Evolutionary conservation across 2,888 invertebrate genomes (phyloP), one percentile per base, ranked within the genome.

Genomic region (Brenthis daphne): DNA sequence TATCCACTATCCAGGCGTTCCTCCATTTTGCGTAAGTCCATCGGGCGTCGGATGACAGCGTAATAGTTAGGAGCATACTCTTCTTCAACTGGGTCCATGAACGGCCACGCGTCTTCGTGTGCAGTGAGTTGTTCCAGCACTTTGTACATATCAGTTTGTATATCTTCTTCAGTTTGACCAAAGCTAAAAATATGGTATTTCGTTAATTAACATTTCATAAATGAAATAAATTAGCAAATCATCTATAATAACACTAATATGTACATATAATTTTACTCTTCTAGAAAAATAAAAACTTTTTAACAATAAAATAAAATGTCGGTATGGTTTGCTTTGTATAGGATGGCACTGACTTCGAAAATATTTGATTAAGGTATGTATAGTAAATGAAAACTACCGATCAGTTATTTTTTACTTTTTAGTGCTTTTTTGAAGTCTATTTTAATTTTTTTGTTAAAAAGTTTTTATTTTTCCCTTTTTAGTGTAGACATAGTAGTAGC

Each of bases 51-150:
- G 54, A 96, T 96, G 43, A 96, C 95, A 0, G 95, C 94, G 81
- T 96, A 96, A 83, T 96, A 96, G 85, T 97, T 96, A 0, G 98
- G 98, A 0, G 98, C 98, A 83, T 97, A 97, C 81, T 97, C 97
- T 83, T 98, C 98, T 79, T 98, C 97, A 1, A 98, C 98, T 0
- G 98, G 97, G 82, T 98, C 97, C 83, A 97, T 94, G 87, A 99
- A 98, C 0, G 98, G 98, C 98, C 98, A 98, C 0, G 98, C 97
- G 84, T 98, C 98, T 68, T 96, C 95, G 84, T 98, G 98, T 78
- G 96, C 95, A 80, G 96, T 97, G 53, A 98, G 94, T 80, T 96
- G 95, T 83, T 98, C 97, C 68, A 98, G 92, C 69, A 98, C 97
- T 93, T 98, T 98, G 87, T 97, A 97, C 97, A 98, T 97, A 63